These are phyloP conservation scores for Patella pellucida DNA, from an alignment of 2,888 invertebrate species.

Conservation along the genomic window DNA sequence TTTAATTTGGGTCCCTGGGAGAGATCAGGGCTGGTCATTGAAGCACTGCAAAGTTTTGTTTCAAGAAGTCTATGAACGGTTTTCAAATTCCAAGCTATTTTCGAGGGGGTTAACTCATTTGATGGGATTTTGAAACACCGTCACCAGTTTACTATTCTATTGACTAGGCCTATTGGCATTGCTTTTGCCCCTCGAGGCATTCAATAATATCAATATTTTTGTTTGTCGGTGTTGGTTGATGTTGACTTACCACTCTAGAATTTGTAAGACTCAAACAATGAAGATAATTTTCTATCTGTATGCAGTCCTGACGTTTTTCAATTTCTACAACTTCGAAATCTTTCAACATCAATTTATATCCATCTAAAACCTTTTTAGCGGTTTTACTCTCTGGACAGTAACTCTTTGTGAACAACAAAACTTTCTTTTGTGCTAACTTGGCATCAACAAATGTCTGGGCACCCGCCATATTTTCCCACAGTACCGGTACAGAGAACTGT, in stretches of 20 bases:
- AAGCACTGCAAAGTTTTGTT: too few relatives aligned
- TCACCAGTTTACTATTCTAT: too few relatives aligned
- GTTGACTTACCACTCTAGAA: slow-evolving; percentile 55
- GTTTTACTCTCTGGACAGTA: slow-evolving; percentile 56
- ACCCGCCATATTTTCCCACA: slow-evolving; percentile 41
- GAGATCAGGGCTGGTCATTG: too few relatives aligned
- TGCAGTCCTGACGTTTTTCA: slow-evolving; percentile 65
- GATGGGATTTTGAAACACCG: too few relatives aligned
- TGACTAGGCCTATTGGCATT: too few relatives aligned
- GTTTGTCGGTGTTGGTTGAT: neutral
- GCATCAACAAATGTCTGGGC: slow-evolving; percentile 65
- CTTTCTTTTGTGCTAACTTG: slow-evolving; percentile 61
- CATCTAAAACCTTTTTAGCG: slow-evolving; percentile 47
- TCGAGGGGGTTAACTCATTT: too few relatives aligned
- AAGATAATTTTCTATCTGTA: slow-evolving; percentile 69
- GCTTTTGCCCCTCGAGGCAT: too few relatives aligned
- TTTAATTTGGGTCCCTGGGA: too few relatives aligned
- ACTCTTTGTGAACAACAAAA: slow-evolving; percentile 63
- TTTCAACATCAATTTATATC: slow-evolving; percentile 48
- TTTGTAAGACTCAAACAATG: slow-evolving; percentile 65
- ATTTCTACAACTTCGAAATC: slow-evolving; percentile 65
- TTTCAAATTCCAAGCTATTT: too few relatives aligned
- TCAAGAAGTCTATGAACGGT: too few relatives aligned
- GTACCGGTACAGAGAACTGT: neutral
- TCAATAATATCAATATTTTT: too few relatives aligned